phyloP scores from a whole-genome alignment of 2,888 invertebrate genomes.

The Troilus luridus region DNA sequence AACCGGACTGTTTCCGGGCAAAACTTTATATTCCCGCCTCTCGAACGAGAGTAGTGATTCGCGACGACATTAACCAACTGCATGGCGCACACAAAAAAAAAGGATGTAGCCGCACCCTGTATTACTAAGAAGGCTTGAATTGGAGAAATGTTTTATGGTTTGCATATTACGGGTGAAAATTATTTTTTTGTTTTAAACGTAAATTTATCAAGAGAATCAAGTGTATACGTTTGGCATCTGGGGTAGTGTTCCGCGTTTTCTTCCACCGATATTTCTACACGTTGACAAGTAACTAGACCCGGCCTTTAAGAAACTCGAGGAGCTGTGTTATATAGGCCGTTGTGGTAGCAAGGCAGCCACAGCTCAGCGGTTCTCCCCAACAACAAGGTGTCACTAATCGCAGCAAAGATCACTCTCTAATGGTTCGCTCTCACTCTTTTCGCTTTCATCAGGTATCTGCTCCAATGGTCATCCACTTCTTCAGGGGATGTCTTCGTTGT shows the following conservation, averaged over 20 bases:
- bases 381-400: constrained; percentile 29
- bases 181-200: too few species aligned
- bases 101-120: too few species aligned
- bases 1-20: too few species aligned
- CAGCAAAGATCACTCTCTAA: constrained; percentile 25
- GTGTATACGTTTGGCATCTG: too few species aligned
- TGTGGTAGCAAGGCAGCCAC: background rate
- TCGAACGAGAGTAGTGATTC: too few species aligned
- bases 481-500: background rate
- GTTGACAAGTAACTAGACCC: background rate
- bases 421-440: constrained; percentile 18
- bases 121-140: too few species aligned
- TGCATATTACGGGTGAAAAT: too few species aligned
- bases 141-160: too few species aligned
- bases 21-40: too few species aligned
- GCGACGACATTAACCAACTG: too few species aligned
- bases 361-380: background rate
- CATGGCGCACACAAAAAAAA: too few species aligned
- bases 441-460: constrained; percentile 31
- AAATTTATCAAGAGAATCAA: too few species aligned
- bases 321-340: background rate
- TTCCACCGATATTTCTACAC: background rate
- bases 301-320: background rate
- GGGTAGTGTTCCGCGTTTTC: background rate
- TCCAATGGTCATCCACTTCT: constrained; percentile 23